Conservation (phyloP, 2,113 vertebrate species). For the Oreochromis tanganicae region DNA sequence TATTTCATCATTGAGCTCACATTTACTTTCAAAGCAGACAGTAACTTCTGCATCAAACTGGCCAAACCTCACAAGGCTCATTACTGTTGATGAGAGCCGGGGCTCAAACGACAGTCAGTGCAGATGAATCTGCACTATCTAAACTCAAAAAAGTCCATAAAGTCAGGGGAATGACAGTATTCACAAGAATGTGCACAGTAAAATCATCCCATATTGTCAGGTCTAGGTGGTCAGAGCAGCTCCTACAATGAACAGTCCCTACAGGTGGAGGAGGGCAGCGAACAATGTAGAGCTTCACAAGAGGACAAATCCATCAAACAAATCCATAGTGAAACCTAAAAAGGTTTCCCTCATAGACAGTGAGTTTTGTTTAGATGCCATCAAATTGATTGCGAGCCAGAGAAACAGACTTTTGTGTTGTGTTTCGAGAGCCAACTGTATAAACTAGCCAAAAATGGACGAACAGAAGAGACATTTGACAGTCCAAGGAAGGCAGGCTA, state of each 20-base stretch:
- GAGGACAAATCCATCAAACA: not conserved
- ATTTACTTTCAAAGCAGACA: not conserved
- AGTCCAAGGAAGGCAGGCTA: conserved; percentile 10
- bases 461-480: conserved; percentile 14
- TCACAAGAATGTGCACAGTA: not conserved
- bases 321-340: not conserved
- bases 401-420: not conserved
- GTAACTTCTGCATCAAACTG: not conserved
- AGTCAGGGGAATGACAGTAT: not conserved
- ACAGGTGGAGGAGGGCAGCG: not conserved
- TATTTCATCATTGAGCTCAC: not conserved
- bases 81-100: not conserved
- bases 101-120: not conserved
- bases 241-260: not conserved
- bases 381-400: not conserved
- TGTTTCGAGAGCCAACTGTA: not conserved
- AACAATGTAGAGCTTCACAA: not conserved
- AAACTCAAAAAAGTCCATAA: not conserved
- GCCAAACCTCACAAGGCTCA: not conserved
- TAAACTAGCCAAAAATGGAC: not conserved
- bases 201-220: not conserved
- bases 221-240: not conserved
- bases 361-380: not conserved
- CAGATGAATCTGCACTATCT: rapidly evolving
- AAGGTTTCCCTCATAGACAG: not conserved